Conservation (phyloP, 1,140 invertebrate genomes). For the Ephestia elutella region DNA sequence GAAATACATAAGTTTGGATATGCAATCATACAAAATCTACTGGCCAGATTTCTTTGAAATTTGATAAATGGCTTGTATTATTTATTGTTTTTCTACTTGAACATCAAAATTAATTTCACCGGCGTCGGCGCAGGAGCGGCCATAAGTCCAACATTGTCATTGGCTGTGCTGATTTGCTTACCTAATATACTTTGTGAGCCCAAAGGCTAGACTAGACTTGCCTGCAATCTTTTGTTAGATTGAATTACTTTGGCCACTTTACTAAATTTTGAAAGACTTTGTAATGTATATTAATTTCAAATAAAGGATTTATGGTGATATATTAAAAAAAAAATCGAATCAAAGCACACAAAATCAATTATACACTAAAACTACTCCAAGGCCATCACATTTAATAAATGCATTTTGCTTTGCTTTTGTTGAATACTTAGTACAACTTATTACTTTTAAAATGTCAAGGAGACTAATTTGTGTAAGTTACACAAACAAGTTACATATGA, state of each 20-base stretch:
- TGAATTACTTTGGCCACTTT: too few relatives aligned
- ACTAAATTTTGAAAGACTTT: too few relatives aligned
- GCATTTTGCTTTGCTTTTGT: background rate
- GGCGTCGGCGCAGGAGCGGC: slow-evolving; percentile 16
- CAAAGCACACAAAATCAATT: slow-evolving; percentile 7
- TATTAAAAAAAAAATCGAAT: too few relatives aligned
- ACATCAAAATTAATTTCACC: slow-evolving; percentile 42
- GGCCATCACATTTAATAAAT: background rate
- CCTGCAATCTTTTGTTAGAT: too few relatives aligned
- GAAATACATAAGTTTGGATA: too few relatives aligned
- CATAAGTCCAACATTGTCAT: slow-evolving; percentile 46
- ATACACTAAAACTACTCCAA: background rate
- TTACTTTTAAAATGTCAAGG: slow-evolving; percentile 4
- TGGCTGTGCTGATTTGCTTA: slow-evolving; percentile 52
- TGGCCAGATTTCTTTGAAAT: background rate
- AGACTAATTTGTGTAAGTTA: slow-evolving; percentile 1
- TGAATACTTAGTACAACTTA: background rate
- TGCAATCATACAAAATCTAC: too few relatives aligned
- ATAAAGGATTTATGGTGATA: too few relatives aligned
- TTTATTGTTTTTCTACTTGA: background rate
- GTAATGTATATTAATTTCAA: too few relatives aligned
- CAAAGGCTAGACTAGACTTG: too few relatives aligned
- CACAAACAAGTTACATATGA: background rate
- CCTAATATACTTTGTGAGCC: slow-evolving; percentile 34
- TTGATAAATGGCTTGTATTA: slow-evolving; percentile 17